Evolutionary conservation across 2,888 invertebrate species (phyloP), one percentile per base, ranked within the genome.

Genomic region (Malthinus seriepunctatus): DNA sequence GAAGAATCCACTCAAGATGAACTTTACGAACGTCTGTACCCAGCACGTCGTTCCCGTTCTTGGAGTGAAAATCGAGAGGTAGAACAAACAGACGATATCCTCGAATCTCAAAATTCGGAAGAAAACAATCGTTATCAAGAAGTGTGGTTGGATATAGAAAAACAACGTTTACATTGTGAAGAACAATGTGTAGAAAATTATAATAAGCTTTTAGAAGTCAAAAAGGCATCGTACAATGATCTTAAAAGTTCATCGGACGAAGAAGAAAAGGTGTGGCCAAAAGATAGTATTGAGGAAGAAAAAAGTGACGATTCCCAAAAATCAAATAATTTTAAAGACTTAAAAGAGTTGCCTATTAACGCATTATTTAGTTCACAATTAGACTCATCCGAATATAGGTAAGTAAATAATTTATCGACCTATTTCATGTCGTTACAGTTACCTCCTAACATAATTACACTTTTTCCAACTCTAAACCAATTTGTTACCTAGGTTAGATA

Each of bases 1-100:
- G 67, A 65, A 59, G 70, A 68, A 62, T 23, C 48, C 50, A 53
- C 45, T 32, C 48, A 53, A 34, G 52, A 52, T 34, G 47, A 53
- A 44, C 37, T 58, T 45, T 42, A 37, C 34, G 53, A 58, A 53
- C 53, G 49, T 15, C 50, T 58, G 31, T 58, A 58, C 32, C 48
- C 58, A 32, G n/a, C n/a, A 23, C 32, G 37, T 34, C 48, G 32
- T 15, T 34, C 48, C 35, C 44, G 42, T 49, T 38, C 52, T 34
- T 58, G 58, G 58, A 14, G 52, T 10, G 35, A 53, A 37, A 50
- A 58, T 37, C 32, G 48, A 53, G 45, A 58, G 53, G 50, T 58
- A 58, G 52, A 45, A 12, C 47, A 34, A 34, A 48, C 47, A 10
- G 34, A 49, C n/a, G 35, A 58, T 4, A 37, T 32, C 2, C 38